Evolutionary conservation across 1,140 invertebrate genomes (phyloP).

Genomic region (Drosophila carrolli): DNA sequence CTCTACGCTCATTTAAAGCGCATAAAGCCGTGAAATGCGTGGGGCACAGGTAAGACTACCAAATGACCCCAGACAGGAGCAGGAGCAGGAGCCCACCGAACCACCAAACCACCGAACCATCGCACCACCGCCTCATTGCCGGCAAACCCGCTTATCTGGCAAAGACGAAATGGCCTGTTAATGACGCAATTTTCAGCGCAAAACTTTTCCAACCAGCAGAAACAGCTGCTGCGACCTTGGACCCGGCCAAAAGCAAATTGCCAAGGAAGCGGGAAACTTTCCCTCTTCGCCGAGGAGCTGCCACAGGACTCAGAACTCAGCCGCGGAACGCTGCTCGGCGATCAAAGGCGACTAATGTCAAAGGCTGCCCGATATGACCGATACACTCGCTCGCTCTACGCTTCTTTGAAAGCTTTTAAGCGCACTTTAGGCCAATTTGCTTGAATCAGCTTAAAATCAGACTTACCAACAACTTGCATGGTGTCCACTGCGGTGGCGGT

Average conservation of each 20-base stretch:
- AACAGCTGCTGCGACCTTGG: slow-evolving; percentile 48
- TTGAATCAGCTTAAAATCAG: slow-evolving; percentile 36
- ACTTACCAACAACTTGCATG: slow-evolving; percentile 92
- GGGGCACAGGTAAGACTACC: slow-evolving; percentile 54
- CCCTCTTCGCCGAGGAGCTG: slow-evolving; percentile 3
- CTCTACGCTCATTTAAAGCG: slow-evolving; percentile 68
- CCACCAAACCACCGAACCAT: neutral
- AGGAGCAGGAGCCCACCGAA: neutral
- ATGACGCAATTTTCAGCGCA: slow-evolving; percentile 74
- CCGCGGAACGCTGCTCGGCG: slow-evolving; percentile 23
- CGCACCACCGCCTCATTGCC: slow-evolving; percentile 12
- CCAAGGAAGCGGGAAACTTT: slow-evolving; percentile 52
- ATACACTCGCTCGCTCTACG: slow-evolving; percentile 29
- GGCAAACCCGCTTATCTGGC: slow-evolving; percentile 49
- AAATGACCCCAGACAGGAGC: slow-evolving; percentile 51
- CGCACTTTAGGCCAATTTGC: slow-evolving; percentile 60
- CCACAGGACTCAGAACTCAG: slow-evolving; percentile 38
- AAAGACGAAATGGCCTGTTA: slow-evolving; percentile 74
- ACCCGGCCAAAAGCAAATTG: slow-evolving; percentile 53
- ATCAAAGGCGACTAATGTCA: slow-evolving; percentile 43
- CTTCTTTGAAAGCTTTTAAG: slow-evolving; percentile 43
- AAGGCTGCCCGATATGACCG: slow-evolving; percentile 43
- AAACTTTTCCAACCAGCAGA: slow-evolving; percentile 42
- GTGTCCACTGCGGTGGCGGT: slow-evolving; percentile 88
- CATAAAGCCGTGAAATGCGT: slow-evolving; percentile 68